These are phyloP conservation scores for Odontophorus gujanensis DNA, from an alignment of 2,113 vertebrate species.

Conservation along the genomic window DNA sequence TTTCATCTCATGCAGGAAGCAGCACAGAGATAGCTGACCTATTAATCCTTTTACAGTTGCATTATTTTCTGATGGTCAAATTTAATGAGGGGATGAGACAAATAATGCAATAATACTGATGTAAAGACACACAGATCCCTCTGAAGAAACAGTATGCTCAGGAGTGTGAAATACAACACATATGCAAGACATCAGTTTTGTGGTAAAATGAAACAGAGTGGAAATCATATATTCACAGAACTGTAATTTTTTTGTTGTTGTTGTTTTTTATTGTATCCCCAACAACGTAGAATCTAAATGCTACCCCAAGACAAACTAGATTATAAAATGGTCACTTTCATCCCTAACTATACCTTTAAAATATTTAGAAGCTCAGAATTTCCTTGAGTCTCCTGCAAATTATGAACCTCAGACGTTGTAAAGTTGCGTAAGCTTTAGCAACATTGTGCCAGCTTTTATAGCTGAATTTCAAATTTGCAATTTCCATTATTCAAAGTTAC, in stretches of 20 bases:
- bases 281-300: neutral
- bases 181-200: neutral
- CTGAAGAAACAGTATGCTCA: neutral
- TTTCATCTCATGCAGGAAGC: neutral
- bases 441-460: neutral
- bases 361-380: neutral
- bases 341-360: neutral
- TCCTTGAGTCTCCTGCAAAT: neutral
- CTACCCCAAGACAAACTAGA: neutral
- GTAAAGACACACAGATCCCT: neutral
- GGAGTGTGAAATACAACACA: neutral
- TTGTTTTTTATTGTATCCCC: too few relatives aligned
- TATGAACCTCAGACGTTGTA: neutral
- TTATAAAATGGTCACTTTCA: neutral
- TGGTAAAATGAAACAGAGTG: neutral
- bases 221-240: neutral
- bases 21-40: neutral
- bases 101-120: neutral
- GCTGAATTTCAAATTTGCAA: conserved; percentile 2
- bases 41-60: neutral
- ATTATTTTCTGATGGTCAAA: neutral
- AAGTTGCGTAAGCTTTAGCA: neutral
- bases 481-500: neutral
- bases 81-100: neutral
- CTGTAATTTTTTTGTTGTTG: neutral